Conservation (phyloP, 2,888 invertebrate species). For the Volucella inanis region DNA sequence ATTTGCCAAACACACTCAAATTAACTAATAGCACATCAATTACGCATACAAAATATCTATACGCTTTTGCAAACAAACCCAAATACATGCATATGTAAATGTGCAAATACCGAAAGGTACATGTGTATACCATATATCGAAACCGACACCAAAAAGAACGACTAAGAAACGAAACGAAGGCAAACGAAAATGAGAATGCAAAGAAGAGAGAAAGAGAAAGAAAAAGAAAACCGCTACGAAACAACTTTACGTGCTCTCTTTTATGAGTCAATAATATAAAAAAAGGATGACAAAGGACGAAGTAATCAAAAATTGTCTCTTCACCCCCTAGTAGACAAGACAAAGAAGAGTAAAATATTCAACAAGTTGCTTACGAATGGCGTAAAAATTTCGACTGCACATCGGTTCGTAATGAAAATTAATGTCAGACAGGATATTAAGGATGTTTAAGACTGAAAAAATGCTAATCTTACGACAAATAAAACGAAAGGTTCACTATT, state of each 20-base stretch:
- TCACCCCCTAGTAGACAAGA: background rate
- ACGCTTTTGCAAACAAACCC: conserved; percentile 10
- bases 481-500: conserved; percentile 50
- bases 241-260: conserved; percentile 26
- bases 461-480: conserved; percentile 47
- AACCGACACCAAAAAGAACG: too few relatives aligned
- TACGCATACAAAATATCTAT: background rate
- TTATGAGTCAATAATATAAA: conserved; percentile 36
- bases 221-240: conserved; percentile 13
- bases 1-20: conserved; percentile 39
- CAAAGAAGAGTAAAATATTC: conserved; percentile 31
- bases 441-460: background rate
- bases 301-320: conserved; percentile 23
- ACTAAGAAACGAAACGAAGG: too few relatives aligned
- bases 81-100: background rate
- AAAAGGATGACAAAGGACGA: conserved; percentile 36
- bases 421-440: conserved; percentile 56
- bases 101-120: background rate
- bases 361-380: conserved; percentile 47
- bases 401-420: conserved; percentile 50
- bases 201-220: background rate
- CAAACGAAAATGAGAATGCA: background rate
- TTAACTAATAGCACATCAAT: conserved; percentile 18
- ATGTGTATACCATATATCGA: too few relatives aligned
- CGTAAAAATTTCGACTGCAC: conserved; percentile 4